Percentiles rank a stretch among this genome's conserved stretches.
Evolutionary conservation across 2,113 vertebrate species (phyloP).

Genomic region (Pseudois nayaur): DNA sequence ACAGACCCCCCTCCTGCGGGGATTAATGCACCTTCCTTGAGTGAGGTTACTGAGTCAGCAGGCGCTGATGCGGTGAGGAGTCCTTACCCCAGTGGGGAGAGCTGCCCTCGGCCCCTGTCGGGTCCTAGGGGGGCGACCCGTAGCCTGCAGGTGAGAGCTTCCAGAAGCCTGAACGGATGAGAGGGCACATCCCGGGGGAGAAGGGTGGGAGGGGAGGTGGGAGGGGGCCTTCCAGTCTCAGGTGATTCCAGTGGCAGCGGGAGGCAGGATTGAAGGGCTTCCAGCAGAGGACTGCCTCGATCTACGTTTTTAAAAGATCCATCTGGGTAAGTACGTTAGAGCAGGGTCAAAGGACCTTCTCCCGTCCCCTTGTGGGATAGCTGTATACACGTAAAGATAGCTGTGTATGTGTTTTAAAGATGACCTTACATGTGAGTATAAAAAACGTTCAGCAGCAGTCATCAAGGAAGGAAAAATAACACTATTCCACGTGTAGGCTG

Average conservation of each 20-base stretch:
- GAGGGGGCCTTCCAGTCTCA: neutral
- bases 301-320: no score
- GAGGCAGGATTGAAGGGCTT: neutral
- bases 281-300: neutral
- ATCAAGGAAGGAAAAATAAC: neutral
- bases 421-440: neutral
- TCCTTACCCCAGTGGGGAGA: accelerated
- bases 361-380: no score
- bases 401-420: neutral
- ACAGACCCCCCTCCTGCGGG: no score
- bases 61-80: accelerated
- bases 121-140: accelerated
- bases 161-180: accelerated
- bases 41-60: no score
- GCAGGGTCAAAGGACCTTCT: neutral
- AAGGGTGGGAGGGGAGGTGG: neutral
- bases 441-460: neutral
- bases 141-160: neutral
- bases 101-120: neutral
- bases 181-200: accelerated
- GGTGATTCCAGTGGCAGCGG: neutral
- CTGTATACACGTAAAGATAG: accelerated
- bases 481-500: neutral
- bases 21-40: neutral
- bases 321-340: accelerated